A percentile compares a stretch with the other conserved stretches of the same genome.
These are phyloP conservation scores for Sesamia nonagrioides DNA, from an alignment of 1,140 invertebrate genomes.

Conservation along the genomic window DNA sequence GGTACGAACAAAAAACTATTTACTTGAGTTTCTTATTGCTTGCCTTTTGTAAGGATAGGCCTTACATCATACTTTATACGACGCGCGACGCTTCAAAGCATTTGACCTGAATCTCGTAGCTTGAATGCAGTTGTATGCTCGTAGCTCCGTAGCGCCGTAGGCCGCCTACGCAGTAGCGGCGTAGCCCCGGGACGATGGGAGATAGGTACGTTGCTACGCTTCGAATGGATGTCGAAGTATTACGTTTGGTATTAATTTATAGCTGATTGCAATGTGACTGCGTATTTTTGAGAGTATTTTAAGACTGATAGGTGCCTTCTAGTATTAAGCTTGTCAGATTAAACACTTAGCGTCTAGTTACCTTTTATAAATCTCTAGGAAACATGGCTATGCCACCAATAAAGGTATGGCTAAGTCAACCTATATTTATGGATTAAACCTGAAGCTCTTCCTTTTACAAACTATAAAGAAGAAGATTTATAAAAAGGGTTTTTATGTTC, in stretches of 20 bases:
- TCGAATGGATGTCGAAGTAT: slow-evolving; percentile 1
- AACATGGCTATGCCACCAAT: no score
- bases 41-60: slow-evolving; percentile 10
- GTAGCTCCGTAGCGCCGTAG: slow-evolving; percentile 26
- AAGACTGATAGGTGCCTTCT: no score
- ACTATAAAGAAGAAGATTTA: no score
- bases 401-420: neutral
- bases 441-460: no score
- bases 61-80: neutral
- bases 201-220: slow-evolving; percentile 11
- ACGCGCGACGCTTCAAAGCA: neutral
- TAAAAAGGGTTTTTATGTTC: no score
- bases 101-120: slow-evolving; percentile 28
- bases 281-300: neutral
- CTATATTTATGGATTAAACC: no score
- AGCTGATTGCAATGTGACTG: neutral
- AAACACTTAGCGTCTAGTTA: no score
- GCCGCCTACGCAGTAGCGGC: slow-evolving; percentile 28
- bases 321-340: no score
- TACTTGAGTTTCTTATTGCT: neutral
- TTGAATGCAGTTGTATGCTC: slow-evolving; percentile 29
- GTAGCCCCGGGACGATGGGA: slow-evolving; percentile 10
- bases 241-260: neutral
- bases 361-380: no score
- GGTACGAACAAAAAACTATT: neutral